Evolutionary conservation across 2,888 invertebrate genomes (phyloP).

Genomic region (Drosophila ustulata): DNA sequence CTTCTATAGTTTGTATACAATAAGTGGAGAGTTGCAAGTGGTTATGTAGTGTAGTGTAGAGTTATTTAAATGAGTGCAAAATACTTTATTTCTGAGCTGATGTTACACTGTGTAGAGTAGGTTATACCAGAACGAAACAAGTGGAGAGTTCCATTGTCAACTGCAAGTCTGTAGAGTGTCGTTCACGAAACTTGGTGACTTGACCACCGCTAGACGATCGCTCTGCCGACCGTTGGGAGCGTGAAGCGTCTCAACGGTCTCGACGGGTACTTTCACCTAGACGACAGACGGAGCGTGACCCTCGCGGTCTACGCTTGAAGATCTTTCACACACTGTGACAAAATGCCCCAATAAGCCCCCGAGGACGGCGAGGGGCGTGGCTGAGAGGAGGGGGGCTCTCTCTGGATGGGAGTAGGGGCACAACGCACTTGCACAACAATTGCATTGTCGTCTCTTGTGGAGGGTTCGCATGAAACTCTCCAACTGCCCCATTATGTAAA

Average conservation of each 20-base stretch:
- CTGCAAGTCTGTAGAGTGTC: not conserved
- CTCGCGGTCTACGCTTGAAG: constrained; percentile 51
- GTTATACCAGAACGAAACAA: not conserved
- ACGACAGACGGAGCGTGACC: constrained; percentile 60
- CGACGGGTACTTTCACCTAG: constrained; percentile 67
- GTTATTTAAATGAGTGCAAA: not conserved
- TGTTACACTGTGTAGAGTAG: not conserved
- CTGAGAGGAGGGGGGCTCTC: too few species aligned
- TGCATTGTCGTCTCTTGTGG: constrained; percentile 55
- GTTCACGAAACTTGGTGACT: not conserved
- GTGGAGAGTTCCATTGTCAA: not conserved
- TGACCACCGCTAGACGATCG: not conserved
- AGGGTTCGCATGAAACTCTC: constrained; percentile 57
- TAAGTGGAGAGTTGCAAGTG: not conserved
- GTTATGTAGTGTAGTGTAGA: not conserved
- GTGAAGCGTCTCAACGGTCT: constrained; percentile 26
- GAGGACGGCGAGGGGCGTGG: not conserved
- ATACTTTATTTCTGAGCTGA: not conserved
- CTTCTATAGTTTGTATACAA: not conserved
- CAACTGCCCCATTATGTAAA: constrained; percentile 65
- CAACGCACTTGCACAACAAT: constrained; percentile 70
- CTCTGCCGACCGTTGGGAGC: constrained; percentile 2
- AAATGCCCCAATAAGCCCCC: constrained; percentile 18
- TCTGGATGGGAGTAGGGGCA: constrained; percentile 3
- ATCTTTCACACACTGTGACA: constrained; percentile 65